Conservation (phyloP, 2,888 invertebrate genomes). For the Meiosimyza decipiens region DNA sequence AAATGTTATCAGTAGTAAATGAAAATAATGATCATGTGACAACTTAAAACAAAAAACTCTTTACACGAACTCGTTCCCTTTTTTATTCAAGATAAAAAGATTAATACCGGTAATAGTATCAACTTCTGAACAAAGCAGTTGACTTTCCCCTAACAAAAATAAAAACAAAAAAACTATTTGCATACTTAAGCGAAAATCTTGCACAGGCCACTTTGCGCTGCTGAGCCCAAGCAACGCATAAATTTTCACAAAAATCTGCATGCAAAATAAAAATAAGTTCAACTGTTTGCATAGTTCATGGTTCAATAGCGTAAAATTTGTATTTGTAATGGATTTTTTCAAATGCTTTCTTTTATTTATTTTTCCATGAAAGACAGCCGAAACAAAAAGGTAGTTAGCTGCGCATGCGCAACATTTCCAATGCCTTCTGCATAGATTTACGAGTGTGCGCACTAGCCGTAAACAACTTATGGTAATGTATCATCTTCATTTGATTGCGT, state of each 20-base stretch:
- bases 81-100: too few relatives aligned
- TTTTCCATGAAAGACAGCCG: too few relatives aligned
- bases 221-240: conserved; percentile 21
- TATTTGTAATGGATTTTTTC: neutral
- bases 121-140: too few relatives aligned
- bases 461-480: too few relatives aligned
- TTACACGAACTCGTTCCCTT: too few relatives aligned
- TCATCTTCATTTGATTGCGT: too few relatives aligned
- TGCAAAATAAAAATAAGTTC: conserved; percentile 7
- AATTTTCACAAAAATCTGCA: conserved; percentile 26
- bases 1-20: too few relatives aligned
- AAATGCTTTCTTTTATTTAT: neutral
- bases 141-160: too few relatives aligned
- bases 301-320: conserved; percentile 25
- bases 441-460: conserved; percentile 26
- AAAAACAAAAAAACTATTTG: too few relatives aligned
- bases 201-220: neutral
- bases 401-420: neutral
- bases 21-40: too few relatives aligned
- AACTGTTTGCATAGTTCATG: conserved; percentile 21
- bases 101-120: too few relatives aligned
- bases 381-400: neutral
- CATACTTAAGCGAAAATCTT: neutral
- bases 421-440: conserved; percentile 30
- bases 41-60: too few relatives aligned